These are phyloP conservation scores for Pangasius djambal DNA, from an alignment of 2,797 vertebrate species.

Conservation along the genomic window DNA sequence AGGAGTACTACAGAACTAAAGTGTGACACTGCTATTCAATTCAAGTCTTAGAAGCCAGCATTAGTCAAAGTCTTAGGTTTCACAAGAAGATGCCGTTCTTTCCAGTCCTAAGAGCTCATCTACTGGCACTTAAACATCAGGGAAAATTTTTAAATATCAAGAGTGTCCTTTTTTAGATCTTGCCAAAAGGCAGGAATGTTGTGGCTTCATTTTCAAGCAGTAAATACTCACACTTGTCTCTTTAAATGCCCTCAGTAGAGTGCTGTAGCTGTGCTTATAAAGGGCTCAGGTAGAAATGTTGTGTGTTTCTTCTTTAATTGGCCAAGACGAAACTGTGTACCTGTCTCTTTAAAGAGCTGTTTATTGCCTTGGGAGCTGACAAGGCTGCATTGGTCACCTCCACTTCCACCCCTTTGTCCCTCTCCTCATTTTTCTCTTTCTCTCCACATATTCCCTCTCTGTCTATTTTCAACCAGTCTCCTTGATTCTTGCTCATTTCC, in stretches of 20 bases:
- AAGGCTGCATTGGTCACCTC: conserved; percentile 59
- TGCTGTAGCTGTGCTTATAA: conserved; percentile 40
- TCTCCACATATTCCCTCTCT: conserved; percentile 15
- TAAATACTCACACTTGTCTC: conserved; percentile 32
- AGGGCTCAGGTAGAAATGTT: conserved; percentile 47
- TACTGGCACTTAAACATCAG: not conserved
- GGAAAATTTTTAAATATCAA: conserved; percentile 10
- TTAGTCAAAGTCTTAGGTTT: conserved; percentile 9
- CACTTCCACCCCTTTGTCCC: conserved; percentile 34
- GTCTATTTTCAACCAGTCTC: conserved; percentile 34
- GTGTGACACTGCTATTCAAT: not conserved
- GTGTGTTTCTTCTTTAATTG: conserved; percentile 57
- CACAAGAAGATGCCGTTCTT: not conserved
- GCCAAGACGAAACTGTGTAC: conserved; percentile 59
- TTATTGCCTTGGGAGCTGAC: conserved; percentile 70
- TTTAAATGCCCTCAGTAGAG: conserved; percentile 55
- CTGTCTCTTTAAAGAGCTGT: conserved; percentile 73
- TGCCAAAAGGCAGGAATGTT: conserved; percentile 16
- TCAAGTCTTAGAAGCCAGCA: conserved; percentile 5
- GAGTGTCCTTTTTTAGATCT: conserved; percentile 26
- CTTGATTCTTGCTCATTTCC: conserved; percentile 34
- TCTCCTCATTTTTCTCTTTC: conserved; percentile 51
- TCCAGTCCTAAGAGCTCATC: not conserved
- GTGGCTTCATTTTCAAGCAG: conserved; percentile 52
- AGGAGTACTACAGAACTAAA: not conserved